A percentile compares a stretch with the other conserved stretches of the same genome.
Evolutionary conservation across 2,797 vertebrate genomes (phyloP).

Genomic region (Sebastes wilsoni): DNA sequence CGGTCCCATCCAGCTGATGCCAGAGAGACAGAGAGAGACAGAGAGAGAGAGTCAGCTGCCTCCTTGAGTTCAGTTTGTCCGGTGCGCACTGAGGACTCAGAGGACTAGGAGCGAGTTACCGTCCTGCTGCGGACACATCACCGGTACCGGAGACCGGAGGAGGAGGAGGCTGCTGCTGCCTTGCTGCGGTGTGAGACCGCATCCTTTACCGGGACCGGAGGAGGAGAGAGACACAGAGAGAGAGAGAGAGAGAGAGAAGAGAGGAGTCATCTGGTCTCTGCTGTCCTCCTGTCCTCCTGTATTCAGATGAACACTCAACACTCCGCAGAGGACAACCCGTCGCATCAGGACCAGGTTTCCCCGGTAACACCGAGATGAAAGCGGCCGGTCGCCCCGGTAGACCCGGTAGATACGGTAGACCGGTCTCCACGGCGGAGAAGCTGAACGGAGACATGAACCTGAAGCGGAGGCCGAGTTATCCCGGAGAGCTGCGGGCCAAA

Average conservation of each 20-base stretch:
- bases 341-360: not conserved
- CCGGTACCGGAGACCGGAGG: too few species aligned
- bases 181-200: not conserved
- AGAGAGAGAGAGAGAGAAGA: too few species aligned
- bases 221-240: too few species aligned
- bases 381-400: conserved; percentile 32
- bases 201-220: not conserved
- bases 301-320: conserved; percentile 54
- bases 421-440: conserved; percentile 56
- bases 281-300: conserved; percentile 25
- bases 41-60: not conserved
- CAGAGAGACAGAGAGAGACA: not conserved
- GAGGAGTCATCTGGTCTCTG: conserved; percentile 2
- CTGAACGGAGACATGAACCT: conserved; percentile 68
- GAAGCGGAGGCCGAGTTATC: conserved; percentile 83
- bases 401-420: conserved; percentile 20
- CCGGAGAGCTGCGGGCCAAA: conserved; percentile 85
- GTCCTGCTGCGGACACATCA: not conserved
- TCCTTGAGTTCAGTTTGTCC: conserved; percentile 60
- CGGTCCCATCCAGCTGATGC: conserved; percentile 61
- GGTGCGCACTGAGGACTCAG: conserved; percentile 51
- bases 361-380: conserved; percentile 63
- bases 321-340: not conserved
- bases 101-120: not conserved
- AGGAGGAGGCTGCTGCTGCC: not conserved